Evolutionary conservation across 2,113 vertebrate genomes (phyloP).

Genomic region (Podarcis muralis): DNA sequence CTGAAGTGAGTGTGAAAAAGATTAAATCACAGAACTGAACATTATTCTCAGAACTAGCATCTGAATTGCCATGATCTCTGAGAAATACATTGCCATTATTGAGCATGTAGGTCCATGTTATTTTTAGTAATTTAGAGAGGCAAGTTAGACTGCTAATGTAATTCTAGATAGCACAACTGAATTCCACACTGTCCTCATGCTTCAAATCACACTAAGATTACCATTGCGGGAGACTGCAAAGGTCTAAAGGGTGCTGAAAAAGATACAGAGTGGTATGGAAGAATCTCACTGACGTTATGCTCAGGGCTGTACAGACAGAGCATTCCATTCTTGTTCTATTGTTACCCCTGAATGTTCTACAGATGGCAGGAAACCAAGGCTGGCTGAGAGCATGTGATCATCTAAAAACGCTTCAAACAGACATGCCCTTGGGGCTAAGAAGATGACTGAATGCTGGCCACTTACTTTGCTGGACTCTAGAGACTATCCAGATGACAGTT

Average conservation of each 20-base stretch:
- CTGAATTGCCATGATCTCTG: constrained; percentile 16
- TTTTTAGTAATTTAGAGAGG: constrained; percentile 18
- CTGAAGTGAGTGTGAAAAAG: background rate
- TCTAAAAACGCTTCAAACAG: background rate
- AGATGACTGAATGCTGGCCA: no score
- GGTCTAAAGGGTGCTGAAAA: background rate
- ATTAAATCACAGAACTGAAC: constrained; percentile 24
- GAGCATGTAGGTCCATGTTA: constrained; percentile 30
- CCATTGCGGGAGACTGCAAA: constrained; percentile 38
- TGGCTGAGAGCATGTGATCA: background rate
- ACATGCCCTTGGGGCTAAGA: background rate
- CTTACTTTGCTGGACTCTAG: background rate
- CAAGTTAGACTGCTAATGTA: constrained; percentile 27
- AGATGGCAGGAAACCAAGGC: background rate
- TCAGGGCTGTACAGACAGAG: background rate
- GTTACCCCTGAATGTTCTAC: background rate
- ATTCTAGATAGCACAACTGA: constrained; percentile 26
- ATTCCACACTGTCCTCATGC: constrained; percentile 43
- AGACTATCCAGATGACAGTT: background rate
- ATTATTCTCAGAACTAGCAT: background rate
- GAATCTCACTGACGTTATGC: background rate
- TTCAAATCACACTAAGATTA: constrained; percentile 53
- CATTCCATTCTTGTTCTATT: background rate
- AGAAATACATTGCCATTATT: background rate
- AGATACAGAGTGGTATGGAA: background rate